These are phyloP conservation scores for Corythoichthys intestinalis DNA, from an alignment of 2,113 vertebrate genomes.

Conservation along the genomic window DNA sequence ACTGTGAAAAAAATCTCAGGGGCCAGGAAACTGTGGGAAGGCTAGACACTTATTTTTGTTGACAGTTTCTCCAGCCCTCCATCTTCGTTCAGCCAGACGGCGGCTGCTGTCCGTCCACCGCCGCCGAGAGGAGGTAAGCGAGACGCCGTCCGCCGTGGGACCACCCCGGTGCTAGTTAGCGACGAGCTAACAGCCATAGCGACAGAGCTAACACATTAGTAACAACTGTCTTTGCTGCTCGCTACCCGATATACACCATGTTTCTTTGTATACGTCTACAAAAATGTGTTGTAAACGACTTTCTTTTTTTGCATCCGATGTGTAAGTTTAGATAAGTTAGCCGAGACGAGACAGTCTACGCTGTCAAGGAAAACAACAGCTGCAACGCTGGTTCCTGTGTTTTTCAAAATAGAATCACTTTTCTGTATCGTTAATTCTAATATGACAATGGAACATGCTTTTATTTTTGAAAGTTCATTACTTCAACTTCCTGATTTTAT, in stretches of 20 bases:
- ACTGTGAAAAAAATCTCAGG: slow-evolving; percentile 1
- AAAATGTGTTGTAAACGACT: not conserved
- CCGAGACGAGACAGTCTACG: not conserved
- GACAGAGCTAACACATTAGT: slow-evolving; percentile 34
- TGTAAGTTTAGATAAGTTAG: slow-evolving; percentile 47
- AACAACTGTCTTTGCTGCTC: too few relatives aligned
- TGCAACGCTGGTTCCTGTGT: not conserved
- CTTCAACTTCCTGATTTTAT: not conserved
- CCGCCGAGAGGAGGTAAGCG: slow-evolving; percentile 63
- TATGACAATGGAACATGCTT: not conserved
- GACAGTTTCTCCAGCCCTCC: slow-evolving; percentile 4
- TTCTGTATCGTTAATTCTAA: not conserved
- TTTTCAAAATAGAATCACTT: slow-evolving; percentile 42
- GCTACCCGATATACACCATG: not conserved
- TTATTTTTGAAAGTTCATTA: slow-evolving; percentile 24
- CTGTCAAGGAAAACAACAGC: not conserved
- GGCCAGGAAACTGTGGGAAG: not conserved
- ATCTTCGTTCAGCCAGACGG: slow-evolving; percentile 43
- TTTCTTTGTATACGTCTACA: not conserved
- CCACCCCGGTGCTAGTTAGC: slow-evolving; percentile 47
- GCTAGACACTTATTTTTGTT: slow-evolving; percentile 21
- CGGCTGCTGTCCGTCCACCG: slow-evolving; percentile 50
- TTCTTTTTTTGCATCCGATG: not conserved
- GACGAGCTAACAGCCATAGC: slow-evolving; percentile 44
- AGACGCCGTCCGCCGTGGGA: slow-evolving; percentile 45